phyloP scores from a whole-genome alignment of 2,888 invertebrate genomes.

The Meloe dianella region DNA sequence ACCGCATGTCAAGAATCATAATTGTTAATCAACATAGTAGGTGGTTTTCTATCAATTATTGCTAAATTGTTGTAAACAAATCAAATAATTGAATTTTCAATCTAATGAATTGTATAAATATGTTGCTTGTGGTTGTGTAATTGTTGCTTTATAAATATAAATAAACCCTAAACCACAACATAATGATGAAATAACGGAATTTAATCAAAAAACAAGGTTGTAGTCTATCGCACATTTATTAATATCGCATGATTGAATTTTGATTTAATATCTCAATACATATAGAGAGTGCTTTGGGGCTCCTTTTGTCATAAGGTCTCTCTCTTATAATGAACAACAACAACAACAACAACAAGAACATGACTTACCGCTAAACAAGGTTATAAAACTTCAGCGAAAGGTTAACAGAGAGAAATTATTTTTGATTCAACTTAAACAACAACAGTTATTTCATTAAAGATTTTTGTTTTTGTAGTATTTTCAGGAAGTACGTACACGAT shows the following conservation, averaged over 20 bases:
- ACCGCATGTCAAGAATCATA: too few relatives aligned
- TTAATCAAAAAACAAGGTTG: conserved; percentile 48
- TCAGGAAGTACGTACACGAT: conserved; percentile 10
- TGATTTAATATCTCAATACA: conserved; percentile 35
- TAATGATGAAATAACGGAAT: conserved; percentile 42
- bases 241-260: conserved; percentile 49
- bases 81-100: too few relatives aligned
- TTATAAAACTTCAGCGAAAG: conserved; percentile 35
- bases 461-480: conserved; percentile 20
- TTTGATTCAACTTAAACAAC: neutral
- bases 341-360: conserved; percentile 25
- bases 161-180: conserved; percentile 19
- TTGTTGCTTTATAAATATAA: neutral
- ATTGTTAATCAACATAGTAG: too few relatives aligned
- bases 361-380: conserved; percentile 37
- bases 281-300: conserved; percentile 41
- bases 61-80: neutral
- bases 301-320: conserved; percentile 41
- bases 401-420: conserved; percentile 35
- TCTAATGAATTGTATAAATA: too few relatives aligned
- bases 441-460: conserved; percentile 9
- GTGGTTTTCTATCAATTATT: too few relatives aligned
- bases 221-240: conserved; percentile 48
- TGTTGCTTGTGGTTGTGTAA: too few relatives aligned
- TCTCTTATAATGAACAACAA: too few relatives aligned